A percentile compares a stretch with the other conserved stretches of the same genome.
These are phyloP conservation scores for Mus caroli DNA, from an alignment of 2,797 vertebrate genomes.

Conservation along the genomic window DNA sequence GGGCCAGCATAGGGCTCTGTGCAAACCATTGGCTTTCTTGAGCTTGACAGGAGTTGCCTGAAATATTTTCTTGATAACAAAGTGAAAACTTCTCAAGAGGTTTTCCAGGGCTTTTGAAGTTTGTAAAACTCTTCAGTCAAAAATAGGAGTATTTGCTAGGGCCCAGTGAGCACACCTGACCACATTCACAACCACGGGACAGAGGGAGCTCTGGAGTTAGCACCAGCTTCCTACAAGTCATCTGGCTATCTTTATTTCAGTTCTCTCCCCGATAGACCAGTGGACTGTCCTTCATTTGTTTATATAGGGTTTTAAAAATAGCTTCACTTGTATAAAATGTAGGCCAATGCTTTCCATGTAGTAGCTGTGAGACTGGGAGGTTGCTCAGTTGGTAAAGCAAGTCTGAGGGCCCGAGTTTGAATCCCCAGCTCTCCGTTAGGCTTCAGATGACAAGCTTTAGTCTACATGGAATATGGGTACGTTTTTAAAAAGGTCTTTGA, in stretches of 20 bases:
- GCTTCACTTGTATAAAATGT: conserved; percentile 31
- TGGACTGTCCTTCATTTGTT: not conserved
- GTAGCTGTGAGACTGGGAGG: not conserved
- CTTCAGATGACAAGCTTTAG: not conserved
- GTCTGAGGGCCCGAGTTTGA: not conserved
- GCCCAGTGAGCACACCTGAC: not conserved
- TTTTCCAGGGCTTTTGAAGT: not conserved
- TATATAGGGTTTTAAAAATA: not conserved
- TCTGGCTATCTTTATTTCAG: not conserved
- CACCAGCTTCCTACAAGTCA: conserved; percentile 25
- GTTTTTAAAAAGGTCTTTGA: not conserved
- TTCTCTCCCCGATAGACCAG: not conserved
- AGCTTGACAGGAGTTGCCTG: not conserved
- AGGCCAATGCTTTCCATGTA: not conserved
- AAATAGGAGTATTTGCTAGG: not conserved
- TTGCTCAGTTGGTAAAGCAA: not conserved
- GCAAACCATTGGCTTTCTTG: not conserved
- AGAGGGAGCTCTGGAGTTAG: not conserved
- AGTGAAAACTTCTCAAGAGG: not conserved
- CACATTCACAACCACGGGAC: not conserved
- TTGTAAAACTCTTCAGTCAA: conserved; percentile 11
- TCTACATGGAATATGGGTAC: not conserved
- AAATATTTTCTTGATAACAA: conserved; percentile 20
- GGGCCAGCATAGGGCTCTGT: not conserved
- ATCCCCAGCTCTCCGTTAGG: not conserved